Conservation (phyloP, 2,113 vertebrate species). For the Zosterops pallidus region DNA sequence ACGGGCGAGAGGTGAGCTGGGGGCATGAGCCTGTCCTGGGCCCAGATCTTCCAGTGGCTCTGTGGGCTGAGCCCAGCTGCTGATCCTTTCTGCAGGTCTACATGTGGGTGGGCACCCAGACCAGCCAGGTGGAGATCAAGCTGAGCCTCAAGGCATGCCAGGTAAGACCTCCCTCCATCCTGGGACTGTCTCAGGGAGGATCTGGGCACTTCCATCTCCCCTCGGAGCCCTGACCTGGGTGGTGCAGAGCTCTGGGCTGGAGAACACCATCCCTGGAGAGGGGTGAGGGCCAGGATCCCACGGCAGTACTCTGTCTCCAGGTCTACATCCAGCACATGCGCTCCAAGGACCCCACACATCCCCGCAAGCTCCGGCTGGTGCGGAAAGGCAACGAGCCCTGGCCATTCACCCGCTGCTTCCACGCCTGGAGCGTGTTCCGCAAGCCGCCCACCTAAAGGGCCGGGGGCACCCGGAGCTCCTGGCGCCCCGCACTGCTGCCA, state of each 20-base stretch:
- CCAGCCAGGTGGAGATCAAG: slow-evolving; percentile 98
- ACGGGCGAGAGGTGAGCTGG: slow-evolving; percentile 85
- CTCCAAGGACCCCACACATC: slow-evolving; percentile 82
- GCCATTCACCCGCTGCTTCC: slow-evolving; percentile 94
- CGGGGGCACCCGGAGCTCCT: accelerated
- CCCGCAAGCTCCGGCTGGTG: slow-evolving; percentile 92
- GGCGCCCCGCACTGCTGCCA: background rate
- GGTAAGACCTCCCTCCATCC: slow-evolving; percentile 65
- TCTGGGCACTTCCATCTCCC: background rate
- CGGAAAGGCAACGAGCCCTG: slow-evolving; percentile 95
- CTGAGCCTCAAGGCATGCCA: slow-evolving; percentile 96
- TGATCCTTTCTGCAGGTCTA: slow-evolving; percentile 82
- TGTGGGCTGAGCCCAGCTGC: accelerated
- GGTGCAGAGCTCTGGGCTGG: background rate
- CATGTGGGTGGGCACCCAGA: slow-evolving; percentile 99
- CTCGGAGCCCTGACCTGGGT: accelerated
- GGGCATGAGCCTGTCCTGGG: background rate
- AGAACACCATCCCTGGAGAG: background rate
- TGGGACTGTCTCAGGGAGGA: accelerated
- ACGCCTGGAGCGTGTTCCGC: slow-evolving; percentile 92
- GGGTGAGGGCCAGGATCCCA: accelerated
- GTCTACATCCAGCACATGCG: slow-evolving; percentile 98
- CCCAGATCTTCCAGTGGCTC: accelerated
- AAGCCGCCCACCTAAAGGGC: slow-evolving; percentile 77
- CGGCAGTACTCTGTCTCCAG: slow-evolving; percentile 40